Evolutionary conservation across 2,888 invertebrate species (phyloP).

Genomic region (Calliphora vomitoria): DNA sequence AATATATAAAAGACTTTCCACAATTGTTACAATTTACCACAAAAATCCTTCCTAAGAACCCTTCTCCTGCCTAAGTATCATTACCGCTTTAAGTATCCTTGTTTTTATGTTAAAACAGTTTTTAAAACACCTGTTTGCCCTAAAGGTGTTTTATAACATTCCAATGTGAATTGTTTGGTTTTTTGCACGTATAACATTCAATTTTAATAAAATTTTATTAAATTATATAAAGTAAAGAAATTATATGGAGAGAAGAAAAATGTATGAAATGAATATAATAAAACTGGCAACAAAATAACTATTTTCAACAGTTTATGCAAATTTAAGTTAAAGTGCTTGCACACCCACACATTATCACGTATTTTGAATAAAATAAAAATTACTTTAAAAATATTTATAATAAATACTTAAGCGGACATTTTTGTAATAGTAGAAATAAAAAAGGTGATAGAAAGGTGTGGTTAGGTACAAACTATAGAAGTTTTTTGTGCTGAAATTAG

Average conservation of each 20-base stretch:
- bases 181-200: slow-evolving; percentile 38
- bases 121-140: slow-evolving; percentile 34
- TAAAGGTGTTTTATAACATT: neutral
- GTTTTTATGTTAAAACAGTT: neutral
- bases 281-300: slow-evolving; percentile 4
- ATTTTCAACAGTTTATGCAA: slow-evolving; percentile 17
- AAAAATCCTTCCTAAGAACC: neutral
- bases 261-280: neutral
- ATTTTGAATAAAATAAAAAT: slow-evolving; percentile 31
- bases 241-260: neutral
- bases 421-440: neutral
- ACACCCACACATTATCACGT: slow-evolving; percentile 9
- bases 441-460: neutral
- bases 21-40: no score
- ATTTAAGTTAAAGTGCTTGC: neutral
- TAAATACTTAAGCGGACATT: neutral
- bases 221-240: slow-evolving; percentile 6
- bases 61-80: neutral
- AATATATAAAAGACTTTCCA: no score
- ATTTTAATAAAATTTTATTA: slow-evolving; percentile 27
- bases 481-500: neutral
- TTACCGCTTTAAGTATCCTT: neutral
- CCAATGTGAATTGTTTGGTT: neutral
- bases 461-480: neutral
- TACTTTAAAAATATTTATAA: slow-evolving; percentile 39